Conservation (phyloP, 2,113 vertebrate species). For the Etia nguti region DNA sequence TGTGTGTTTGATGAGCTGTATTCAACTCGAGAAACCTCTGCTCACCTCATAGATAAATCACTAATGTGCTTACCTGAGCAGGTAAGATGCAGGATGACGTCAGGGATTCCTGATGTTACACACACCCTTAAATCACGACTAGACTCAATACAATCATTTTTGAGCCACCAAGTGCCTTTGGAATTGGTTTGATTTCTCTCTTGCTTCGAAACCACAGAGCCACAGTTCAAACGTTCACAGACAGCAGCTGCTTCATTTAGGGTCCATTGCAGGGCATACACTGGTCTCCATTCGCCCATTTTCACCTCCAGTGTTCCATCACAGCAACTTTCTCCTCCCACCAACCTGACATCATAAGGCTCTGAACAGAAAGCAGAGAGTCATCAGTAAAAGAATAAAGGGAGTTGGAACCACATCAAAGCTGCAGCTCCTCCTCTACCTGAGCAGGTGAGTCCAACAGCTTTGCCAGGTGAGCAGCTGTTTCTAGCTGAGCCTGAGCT, state of each 20-base stretch:
- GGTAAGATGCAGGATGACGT: background rate
- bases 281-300: background rate
- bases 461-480: too few relatives aligned
- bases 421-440: background rate
- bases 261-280: background rate
- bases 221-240: background rate
- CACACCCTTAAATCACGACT: background rate
- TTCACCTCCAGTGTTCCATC: background rate
- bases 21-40: background rate
- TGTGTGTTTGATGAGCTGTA: background rate
- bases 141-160: background rate
- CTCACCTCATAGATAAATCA: background rate
- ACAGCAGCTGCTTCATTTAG: background rate
- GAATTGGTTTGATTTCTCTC: background rate
- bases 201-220: background rate
- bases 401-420: too few relatives aligned
- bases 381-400: too few relatives aligned
- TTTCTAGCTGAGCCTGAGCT: too few relatives aligned
- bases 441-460: too few relatives aligned
- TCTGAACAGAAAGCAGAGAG: background rate
- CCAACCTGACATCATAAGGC: background rate
- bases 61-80: background rate
- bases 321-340: background rate
- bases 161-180: background rate
- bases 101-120: background rate